Evolutionary conservation across 92 coral and sea anemone species (phyloP), one percentile per base, ranked within the genome.

Genomic region (Zoanthus solanderi): DNA sequence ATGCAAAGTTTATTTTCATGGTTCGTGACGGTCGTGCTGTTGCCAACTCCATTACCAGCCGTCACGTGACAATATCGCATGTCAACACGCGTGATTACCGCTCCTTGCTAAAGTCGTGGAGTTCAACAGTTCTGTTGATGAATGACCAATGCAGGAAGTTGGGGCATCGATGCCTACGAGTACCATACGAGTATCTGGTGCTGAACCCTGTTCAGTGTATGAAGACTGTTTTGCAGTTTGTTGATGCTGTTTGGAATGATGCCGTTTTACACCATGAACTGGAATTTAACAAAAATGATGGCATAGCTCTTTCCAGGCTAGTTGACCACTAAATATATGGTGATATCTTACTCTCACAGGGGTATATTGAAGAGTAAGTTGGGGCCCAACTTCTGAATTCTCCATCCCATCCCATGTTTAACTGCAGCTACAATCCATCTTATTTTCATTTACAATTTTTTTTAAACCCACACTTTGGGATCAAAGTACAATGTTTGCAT

Each of bases 11-110:
- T 69, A 73, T 97, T 73, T 88, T 97, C 60, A 90, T 97, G 98
- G 92, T 97, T 5, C 95, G 99, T 2, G 99, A 97, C 78, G 99
- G 92, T 2, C 96, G 99, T 30, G 99, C 98, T 0, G 99, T 97
- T 23, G 84, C 96, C 15, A 91, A 95, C 78, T 97, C 99, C 34
- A 89, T 97, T 16, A 89, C 92, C 30, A 81, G 90, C 53, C 93
- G 96, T 52, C 85, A 87, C 65, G 89, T 97, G 56, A 81, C 76
- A 6, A 95, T 97, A 17, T 78, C 94, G 4, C 94, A 94, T 42
- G 87, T 97, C 7, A 89, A 93, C 54, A 92, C 90, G 37, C 92
- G 84, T 10, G 82, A 90, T 54, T 90, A 90, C 28, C 93, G 91
- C 69, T 83, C 88, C 16, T 71, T 95, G 79, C 69, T 97, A 2